Evolutionary conservation across 1,140 invertebrate genomes (phyloP).

Genomic region (Diachasmimorpha longicaudata): DNA sequence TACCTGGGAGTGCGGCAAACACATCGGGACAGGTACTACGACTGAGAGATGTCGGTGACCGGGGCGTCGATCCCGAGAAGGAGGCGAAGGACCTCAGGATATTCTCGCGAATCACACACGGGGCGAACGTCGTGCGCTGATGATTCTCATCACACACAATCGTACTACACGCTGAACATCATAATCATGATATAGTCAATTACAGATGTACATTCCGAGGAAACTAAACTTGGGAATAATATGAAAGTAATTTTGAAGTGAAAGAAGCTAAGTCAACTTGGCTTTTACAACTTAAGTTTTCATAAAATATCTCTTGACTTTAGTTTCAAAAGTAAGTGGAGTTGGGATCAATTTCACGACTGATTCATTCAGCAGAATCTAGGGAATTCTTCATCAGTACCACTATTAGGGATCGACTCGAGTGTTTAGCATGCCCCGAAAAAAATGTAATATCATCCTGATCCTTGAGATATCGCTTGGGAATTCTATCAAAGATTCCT

Average conservation of each 20-base stretch:
- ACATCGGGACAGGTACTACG: not conserved
- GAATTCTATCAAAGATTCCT: not conserved
- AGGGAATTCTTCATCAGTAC: no score
- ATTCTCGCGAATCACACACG: constrained; percentile 15
- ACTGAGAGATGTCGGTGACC: constrained; percentile 47
- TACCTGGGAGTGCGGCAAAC: not conserved
- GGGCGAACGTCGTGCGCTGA: not conserved
- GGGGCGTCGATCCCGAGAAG: constrained; percentile 46
- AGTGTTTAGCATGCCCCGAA: not conserved
- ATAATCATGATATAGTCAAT: not conserved
- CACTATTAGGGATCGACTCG: not conserved
- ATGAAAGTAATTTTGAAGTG: no score
- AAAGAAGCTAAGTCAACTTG: no score
- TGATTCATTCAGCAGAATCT: no score
- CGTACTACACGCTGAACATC: not conserved
- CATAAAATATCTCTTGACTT: no score
- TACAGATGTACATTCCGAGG: no score
- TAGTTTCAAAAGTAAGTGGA: no score
- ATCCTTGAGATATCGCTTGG: not conserved
- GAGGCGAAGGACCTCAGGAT: constrained; percentile 43
- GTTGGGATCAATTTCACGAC: no score
- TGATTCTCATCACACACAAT: not conserved
- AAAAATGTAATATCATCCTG: not conserved
- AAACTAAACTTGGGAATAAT: not conserved
- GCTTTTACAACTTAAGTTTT: no score